Conservation (phyloP, 2,797 vertebrate species). For the Mastacembelus armatus region DNA sequence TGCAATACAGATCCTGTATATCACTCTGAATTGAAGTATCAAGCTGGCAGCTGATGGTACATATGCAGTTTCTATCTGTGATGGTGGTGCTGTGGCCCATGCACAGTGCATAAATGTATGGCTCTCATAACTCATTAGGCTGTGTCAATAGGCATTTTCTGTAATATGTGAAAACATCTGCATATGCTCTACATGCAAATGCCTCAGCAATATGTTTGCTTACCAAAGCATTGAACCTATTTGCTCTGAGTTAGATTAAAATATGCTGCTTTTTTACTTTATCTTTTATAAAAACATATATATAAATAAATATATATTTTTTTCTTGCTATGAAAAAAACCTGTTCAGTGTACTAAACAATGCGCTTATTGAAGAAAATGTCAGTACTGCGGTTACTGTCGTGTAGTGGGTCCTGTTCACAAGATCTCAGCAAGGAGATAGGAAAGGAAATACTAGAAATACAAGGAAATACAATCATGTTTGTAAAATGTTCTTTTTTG, state of each 20-base stretch:
- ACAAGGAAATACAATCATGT: slow-evolving; percentile 63
- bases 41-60: slow-evolving; percentile 78
- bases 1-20: slow-evolving; percentile 73
- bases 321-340: slow-evolving; percentile 81
- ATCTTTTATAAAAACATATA: slow-evolving; percentile 79
- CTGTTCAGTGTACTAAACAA: slow-evolving; percentile 56
- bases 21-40: slow-evolving; percentile 65
- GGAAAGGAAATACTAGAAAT: too few relatives aligned
- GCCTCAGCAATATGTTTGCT: slow-evolving; percentile 80
- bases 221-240: slow-evolving; percentile 76
- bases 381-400: slow-evolving; percentile 44
- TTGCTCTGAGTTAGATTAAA: slow-evolving; percentile 69
- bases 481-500: slow-evolving; percentile 73
- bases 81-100: slow-evolving; percentile 68
- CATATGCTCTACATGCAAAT: slow-evolving; percentile 80
- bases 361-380: slow-evolving; percentile 41
- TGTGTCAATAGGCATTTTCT: slow-evolving; percentile 63
- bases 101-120: slow-evolving; percentile 72
- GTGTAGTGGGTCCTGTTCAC: slow-evolving; percentile 57
- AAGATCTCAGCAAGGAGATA: slow-evolving; percentile 55
- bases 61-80: slow-evolving; percentile 72
- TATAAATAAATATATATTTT: slow-evolving; percentile 58
- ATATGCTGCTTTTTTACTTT: slow-evolving; percentile 85
- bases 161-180: slow-evolving; percentile 53
- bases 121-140: slow-evolving; percentile 68